Base-by-base conservation (phyloP, 2,113 vertebrate genomes). In the Irena cyanogastra region DNA sequence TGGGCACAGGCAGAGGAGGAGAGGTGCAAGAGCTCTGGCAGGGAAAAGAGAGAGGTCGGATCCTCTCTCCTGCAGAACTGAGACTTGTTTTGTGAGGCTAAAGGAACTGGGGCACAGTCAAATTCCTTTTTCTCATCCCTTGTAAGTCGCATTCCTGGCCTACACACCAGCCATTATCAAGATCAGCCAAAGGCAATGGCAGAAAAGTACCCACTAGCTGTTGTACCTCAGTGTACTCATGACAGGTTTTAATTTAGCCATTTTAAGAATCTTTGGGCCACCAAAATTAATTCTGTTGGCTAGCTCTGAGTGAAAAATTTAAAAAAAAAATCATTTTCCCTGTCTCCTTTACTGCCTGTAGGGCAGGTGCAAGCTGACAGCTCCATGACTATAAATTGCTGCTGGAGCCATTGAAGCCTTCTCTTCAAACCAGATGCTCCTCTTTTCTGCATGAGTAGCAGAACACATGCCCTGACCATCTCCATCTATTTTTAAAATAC, bases 401-500 rank as follows among this genome's bases (percentile, higher is more conserved):
- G 72, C 86, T 94, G 71, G 85, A 95, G 68, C 76, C 85, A 95
- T 33, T 90, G 85, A 83, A 95, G 84, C 72, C 60, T 93, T 94
- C 83, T 93, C 83, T 95, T 93, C 93, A 96, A 95, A 91, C 64
- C 94, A 96, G 86, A 96, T 94, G 88, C 93, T 97, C 52, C 53
- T 86, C 88, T 93, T 95, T 95, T 94, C 92, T 94, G 83, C 60
- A 81, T 86, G 76, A 94, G 87, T 71, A 93, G 88, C 83, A 92
- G 83, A 96, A 88, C 92, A 92, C 65, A 16, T 93, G 91, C 84
- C 82, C 88, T 90, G 94, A 82, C 89, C 7, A 0, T 89, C 91
- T 94, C 80, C 65, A 96, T 88, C 83, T 96, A 93, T 96, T 95
- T 96, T 95, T 96, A 93, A 92, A 96, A 93, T 87, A 96, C 28